Conservation (phyloP, 2,797 vertebrate species). For the Lagocephalus sceleratus region DNA sequence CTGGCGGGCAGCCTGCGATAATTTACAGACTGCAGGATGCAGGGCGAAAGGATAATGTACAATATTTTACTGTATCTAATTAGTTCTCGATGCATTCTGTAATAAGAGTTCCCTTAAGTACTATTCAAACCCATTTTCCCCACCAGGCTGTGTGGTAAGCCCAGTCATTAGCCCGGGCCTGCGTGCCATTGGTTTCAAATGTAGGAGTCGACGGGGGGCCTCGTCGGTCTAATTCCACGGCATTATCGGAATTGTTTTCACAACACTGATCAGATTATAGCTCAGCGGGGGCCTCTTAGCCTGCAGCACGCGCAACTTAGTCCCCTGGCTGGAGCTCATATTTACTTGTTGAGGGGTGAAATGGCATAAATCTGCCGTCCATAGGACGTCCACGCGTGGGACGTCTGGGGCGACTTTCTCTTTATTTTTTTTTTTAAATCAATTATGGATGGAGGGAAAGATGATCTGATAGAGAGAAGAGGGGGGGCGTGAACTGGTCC, state of each 20-base stretch:
- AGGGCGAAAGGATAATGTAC: constrained; percentile 32
- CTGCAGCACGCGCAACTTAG: constrained; percentile 57
- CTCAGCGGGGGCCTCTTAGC: constrained; percentile 73
- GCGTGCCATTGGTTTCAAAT: constrained; percentile 71
- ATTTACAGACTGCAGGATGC: constrained; percentile 9
- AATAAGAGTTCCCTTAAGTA: constrained; percentile 72
- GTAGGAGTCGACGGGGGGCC: constrained; percentile 70
- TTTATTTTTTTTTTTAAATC: too few species aligned
- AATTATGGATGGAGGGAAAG: neutral
- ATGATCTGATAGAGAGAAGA: too few species aligned
- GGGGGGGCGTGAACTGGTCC: too few species aligned
- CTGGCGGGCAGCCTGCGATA: constrained; percentile 10
- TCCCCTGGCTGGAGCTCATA: constrained; percentile 46
- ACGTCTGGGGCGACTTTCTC: too few species aligned
- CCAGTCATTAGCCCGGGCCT: constrained; percentile 70
- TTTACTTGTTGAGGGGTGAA: constrained; percentile 34
- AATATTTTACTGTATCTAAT: constrained; percentile 73
- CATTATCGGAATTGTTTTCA: constrained; percentile 82
- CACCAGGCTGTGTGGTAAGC: constrained; percentile 68
- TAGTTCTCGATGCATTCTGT: constrained; percentile 65
- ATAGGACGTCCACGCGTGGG: neutral
- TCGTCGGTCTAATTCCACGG: constrained; percentile 71
- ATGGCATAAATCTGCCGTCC: constrained; percentile 1
- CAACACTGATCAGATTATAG: constrained; percentile 80
- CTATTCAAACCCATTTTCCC: constrained; percentile 73